These are phyloP conservation scores for Onychomys torridus DNA, from an alignment of 2,797 vertebrate genomes.

Conservation along the genomic window DNA sequence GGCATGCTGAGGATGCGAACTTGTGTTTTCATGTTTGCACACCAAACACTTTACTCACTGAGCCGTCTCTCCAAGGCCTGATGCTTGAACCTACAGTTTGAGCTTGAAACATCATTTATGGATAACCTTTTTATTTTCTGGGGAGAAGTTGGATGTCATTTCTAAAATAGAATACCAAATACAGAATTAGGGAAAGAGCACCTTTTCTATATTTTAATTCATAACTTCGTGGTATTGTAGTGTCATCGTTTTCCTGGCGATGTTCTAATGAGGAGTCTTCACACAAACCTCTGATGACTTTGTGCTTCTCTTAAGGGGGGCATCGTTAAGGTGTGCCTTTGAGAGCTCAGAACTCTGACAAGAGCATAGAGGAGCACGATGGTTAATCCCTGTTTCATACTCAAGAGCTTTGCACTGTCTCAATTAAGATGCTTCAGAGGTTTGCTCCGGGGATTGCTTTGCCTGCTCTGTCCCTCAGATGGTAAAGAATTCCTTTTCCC, in stretches of 20 bases:
- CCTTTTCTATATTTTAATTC: not conserved
- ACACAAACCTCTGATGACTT: not conserved
- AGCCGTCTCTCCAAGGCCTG: not conserved
- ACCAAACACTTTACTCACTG: too few relatives aligned
- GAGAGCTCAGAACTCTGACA: constrained; percentile 2
- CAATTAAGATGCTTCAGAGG: constrained; percentile 27
- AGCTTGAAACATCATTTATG: not conserved
- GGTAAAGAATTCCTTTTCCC: constrained; percentile 13
- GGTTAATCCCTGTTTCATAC: not conserved
- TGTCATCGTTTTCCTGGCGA: not conserved
- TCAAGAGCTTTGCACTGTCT: constrained; percentile 36
- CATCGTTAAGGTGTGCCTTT: not conserved
- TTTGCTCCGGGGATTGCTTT: constrained; percentile 35
- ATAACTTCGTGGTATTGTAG: not conserved
- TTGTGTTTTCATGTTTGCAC: not conserved
- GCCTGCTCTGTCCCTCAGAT: not conserved
- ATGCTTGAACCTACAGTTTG: not conserved
- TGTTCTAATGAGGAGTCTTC: constrained; percentile 20
- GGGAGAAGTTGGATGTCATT: not conserved
- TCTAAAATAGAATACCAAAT: not conserved
- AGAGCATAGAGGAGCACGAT: not conserved
- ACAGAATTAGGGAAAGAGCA: not conserved
- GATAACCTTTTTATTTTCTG: not conserved
- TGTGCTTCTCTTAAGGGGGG: not conserved
- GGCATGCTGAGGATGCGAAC: not conserved